phyloP scores from a whole-genome alignment of 2,113 vertebrate species.

The Gadus chalcogrammus region DNA sequence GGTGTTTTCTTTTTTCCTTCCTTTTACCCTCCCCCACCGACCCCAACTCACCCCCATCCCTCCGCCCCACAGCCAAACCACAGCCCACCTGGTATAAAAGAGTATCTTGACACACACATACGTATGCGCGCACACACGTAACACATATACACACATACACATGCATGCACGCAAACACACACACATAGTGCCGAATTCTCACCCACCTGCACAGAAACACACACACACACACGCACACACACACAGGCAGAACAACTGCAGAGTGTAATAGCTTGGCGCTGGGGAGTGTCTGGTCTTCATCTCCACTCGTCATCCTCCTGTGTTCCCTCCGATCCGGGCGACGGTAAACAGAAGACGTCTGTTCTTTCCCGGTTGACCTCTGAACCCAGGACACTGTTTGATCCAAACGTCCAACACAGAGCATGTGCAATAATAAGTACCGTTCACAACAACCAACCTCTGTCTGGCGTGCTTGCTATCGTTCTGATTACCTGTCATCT shows the following conservation, averaged over 20 bases:
- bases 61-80: neutral
- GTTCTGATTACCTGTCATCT: no score
- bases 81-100: neutral
- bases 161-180: neutral
- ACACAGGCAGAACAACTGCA: no score
- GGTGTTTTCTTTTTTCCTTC: constrained; percentile 47
- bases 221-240: neutral
- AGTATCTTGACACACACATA: neutral
- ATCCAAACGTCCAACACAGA: neutral
- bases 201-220: neutral
- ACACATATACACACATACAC: neutral
- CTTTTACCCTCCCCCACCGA: constrained; percentile 41
- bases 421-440: neutral
- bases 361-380: neutral
- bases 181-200: neutral
- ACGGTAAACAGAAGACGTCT: neutral
- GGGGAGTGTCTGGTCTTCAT: neutral
- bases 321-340: neutral
- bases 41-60: constrained; percentile 41
- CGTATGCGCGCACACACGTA: neutral
- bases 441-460: no score
- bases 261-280: neutral
- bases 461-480: no score
- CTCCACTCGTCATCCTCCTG: neutral
- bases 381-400: neutral